Percentiles rank a stretch among this genome's conserved stretches.
These are phyloP conservation scores for Nephrocerus scutellatus DNA, from an alignment of 2,888 invertebrate genomes.

Conservation along the genomic window DNA sequence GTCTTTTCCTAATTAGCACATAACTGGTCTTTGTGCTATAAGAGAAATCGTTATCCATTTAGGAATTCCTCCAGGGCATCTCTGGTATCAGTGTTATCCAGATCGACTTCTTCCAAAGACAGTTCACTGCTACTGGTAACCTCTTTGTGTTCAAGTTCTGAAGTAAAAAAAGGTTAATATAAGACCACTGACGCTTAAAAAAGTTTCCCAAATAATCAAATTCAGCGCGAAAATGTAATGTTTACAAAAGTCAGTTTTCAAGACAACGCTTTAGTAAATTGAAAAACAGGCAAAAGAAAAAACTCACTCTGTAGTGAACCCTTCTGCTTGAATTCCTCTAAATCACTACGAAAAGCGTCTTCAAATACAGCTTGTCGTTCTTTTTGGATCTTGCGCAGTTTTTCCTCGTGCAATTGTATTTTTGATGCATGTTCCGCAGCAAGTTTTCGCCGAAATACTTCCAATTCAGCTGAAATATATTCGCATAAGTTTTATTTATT, in stretches of 20 bases:
- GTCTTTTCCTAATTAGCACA: no score
- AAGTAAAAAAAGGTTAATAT: constrained; percentile 2
- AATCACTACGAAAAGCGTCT: constrained; percentile 62
- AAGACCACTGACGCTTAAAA: background rate
- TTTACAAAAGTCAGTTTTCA: background rate
- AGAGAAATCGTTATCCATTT: constrained; percentile 40
- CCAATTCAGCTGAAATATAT: constrained; percentile 38
- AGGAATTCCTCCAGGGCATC: constrained; percentile 59
- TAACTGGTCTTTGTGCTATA: no score
- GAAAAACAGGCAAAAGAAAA: background rate
- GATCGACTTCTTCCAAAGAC: constrained; percentile 57
- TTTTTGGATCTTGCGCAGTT: constrained; percentile 51
- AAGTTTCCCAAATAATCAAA: background rate
- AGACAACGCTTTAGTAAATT: background rate
- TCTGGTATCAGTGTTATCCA: constrained; percentile 56
- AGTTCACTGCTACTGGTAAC: constrained; percentile 37
- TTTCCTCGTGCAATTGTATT: constrained; percentile 52
- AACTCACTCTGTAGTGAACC: constrained; percentile 56
- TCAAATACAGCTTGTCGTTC: constrained; percentile 64
- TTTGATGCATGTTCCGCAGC: constrained; percentile 54
- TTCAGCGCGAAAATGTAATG: background rate
- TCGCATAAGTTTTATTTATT: no score
- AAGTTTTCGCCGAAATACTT: constrained; percentile 49
- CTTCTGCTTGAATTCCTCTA: constrained; percentile 57
- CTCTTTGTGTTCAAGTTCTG: constrained; percentile 20